A percentile compares a stretch with the other conserved stretches of the same genome.
Evolutionary conservation across 2,113 vertebrate species (phyloP).

Genomic region (Picathartes gymnocephalus): DNA sequence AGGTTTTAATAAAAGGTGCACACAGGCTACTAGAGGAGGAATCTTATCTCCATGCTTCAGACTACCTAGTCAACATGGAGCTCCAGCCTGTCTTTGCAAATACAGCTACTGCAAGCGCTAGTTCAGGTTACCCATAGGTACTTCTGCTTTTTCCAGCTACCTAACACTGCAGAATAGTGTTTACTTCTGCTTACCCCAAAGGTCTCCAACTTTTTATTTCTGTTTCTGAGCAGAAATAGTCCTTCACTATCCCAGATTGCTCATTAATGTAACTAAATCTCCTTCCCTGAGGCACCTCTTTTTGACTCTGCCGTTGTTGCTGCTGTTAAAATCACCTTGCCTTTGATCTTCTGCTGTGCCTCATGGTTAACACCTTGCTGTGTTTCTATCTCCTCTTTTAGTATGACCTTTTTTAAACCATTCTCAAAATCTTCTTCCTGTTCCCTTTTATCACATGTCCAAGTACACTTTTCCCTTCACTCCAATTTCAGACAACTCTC

Average conservation of each 20-base stretch:
- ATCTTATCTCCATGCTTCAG: not conserved
- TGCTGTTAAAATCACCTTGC: not conserved
- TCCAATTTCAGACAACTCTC: not conserved
- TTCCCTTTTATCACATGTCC: not conserved
- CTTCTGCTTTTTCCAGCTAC: not conserved
- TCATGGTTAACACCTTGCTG: not conserved
- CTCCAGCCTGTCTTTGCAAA: not conserved
- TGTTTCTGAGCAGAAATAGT: not conserved
- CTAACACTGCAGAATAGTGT: not conserved
- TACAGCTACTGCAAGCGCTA: not conserved
- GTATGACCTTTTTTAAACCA: not conserved
- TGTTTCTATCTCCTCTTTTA: not conserved
- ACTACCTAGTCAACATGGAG: not conserved
- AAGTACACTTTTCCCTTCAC: not conserved
- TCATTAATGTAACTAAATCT: not conserved
- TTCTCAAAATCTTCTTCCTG: not conserved
- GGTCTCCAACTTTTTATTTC: not conserved
- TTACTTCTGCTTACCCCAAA: not conserved
- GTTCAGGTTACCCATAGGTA: not conserved
- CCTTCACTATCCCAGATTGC: not conserved
- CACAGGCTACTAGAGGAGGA: not conserved
- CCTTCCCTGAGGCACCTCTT: not conserved
- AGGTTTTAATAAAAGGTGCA: not conserved
- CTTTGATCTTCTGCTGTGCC: not conserved
- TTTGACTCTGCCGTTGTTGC: not conserved